Evolutionary conservation across 2,888 invertebrate species (phyloP), one percentile per base, ranked within the genome.

Genomic region (Coenonympha arcania): DNA sequence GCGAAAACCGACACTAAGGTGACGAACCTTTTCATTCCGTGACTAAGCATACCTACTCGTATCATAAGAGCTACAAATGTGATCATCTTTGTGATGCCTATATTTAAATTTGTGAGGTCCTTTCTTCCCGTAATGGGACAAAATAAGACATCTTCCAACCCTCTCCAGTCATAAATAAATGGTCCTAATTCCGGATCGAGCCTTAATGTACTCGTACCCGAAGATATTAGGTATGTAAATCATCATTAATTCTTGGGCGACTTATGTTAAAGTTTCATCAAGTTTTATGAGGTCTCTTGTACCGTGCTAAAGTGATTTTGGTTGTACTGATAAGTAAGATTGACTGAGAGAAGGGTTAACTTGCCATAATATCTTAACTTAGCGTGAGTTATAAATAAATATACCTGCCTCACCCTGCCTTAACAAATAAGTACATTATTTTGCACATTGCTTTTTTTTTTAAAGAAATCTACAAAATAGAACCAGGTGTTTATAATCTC

Each of bases 271-370:
- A 22, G 37, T 39, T 15, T 39, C 39, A 9, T 24, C 2, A 24
- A 36, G 24, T 39, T 24, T 19, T 37, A 37, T 26, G 4, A 16
- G 37, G 24, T 24, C 41, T 30, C 19, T 20, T 8, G 13, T 24
- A 40, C n/a, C 6, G 18, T 28, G 30, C 18, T 9, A 8, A 41
- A 41, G 18, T 19, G 41, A 28, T 28, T 30, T 41, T 11, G 19
- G 28, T 30, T 19, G 41, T 41, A 24, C 13, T 11, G 6, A 13
- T 41, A 41, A 41, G 28, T 41, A 41, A 41, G 41, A 41, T 41
- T 13, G 41, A 41, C 30, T 30, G 13, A 19, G 41, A 30, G 18
- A 19, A 41, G 24, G 16, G n/a, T 8, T 26, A n/a, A 28, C 19
- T 41, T 41, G 13, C 18, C 13, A 19, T n/a, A 28, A 19, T 30